phyloP scores from a whole-genome alignment of 1,140 invertebrate genomes.

The Nymphalis io region DNA sequence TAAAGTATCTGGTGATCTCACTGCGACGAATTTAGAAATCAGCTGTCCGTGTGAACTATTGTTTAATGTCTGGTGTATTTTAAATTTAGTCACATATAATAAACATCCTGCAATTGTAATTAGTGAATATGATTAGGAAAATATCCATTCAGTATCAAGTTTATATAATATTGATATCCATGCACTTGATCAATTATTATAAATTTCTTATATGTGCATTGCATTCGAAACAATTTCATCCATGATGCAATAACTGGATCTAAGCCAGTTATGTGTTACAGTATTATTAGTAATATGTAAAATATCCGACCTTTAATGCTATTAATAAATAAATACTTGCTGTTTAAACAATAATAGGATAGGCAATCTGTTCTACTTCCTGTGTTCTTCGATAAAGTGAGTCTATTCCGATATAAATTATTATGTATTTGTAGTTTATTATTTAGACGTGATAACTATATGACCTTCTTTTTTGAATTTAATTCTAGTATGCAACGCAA shows the following conservation, averaged over 20 bases:
- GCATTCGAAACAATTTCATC: slow-evolving; percentile 28
- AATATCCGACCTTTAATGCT: not conserved
- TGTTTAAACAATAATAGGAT: not conserved
- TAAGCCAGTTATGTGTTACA: slow-evolving; percentile 23
- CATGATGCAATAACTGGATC: slow-evolving; percentile 31
- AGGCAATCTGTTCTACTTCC: slow-evolving; percentile 4
- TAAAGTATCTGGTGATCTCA: slow-evolving; percentile 45
- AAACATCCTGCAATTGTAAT: not conserved
- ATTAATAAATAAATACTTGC: not conserved
- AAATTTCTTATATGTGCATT: slow-evolving; percentile 27
- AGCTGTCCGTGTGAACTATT: slow-evolving; percentile 44
- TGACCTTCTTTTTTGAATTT: not conserved
- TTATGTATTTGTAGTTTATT: not conserved
- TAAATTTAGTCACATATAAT: not conserved
- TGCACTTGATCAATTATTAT: slow-evolving; percentile 8
- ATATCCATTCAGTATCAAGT: not conserved
- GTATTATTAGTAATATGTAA: not conserved
- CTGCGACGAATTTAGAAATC: slow-evolving; percentile 50
- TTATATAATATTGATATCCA: not conserved
- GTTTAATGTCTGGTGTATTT: slow-evolving; percentile 28
- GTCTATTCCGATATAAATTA: not conserved
- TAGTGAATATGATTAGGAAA: not conserved
- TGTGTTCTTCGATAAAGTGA: slow-evolving; percentile 5
- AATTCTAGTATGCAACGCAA: not conserved
- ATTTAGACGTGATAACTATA: not conserved